Evolutionary conservation across 1,140 invertebrate species (phyloP).

Genomic region (Macrobrachium nipponense): DNA sequence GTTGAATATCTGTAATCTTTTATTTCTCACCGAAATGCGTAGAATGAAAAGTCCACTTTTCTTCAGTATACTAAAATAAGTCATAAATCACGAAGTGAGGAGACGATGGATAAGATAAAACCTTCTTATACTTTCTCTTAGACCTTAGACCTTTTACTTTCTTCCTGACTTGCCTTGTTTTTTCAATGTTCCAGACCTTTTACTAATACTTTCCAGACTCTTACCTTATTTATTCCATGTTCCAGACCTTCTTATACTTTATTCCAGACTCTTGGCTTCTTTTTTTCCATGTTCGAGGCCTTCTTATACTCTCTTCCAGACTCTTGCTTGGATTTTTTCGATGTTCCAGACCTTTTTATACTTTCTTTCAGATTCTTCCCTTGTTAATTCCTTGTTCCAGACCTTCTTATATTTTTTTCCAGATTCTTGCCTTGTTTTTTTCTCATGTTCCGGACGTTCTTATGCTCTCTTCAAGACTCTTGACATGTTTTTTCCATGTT

Average conservation of each 20-base stretch:
- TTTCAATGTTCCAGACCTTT: background rate
- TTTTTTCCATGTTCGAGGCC: no score
- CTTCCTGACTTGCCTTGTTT: no score
- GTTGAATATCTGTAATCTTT: no score
- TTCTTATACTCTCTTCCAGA: background rate
- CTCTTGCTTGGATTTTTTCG: background rate
- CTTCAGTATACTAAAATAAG: no score
- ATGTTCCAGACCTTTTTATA: background rate
- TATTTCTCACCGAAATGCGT: no score
- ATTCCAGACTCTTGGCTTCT: no score
- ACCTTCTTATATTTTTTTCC: background rate
- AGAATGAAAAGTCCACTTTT: no score
- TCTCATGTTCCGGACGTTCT: background rate
- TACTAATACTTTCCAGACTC: background rate
- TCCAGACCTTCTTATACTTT: no score
- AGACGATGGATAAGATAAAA: no score
- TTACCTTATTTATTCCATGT: background rate
- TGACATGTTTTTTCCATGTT: background rate
- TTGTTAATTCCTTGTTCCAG: background rate
- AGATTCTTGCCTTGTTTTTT: background rate
- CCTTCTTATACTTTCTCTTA: no score
- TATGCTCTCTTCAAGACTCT: background rate
- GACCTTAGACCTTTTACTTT: no score
- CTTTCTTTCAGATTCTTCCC: background rate
- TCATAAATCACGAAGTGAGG: no score